Conservation (phyloP, 2,888 invertebrate species). For the Scrobipalpa costella region DNA sequence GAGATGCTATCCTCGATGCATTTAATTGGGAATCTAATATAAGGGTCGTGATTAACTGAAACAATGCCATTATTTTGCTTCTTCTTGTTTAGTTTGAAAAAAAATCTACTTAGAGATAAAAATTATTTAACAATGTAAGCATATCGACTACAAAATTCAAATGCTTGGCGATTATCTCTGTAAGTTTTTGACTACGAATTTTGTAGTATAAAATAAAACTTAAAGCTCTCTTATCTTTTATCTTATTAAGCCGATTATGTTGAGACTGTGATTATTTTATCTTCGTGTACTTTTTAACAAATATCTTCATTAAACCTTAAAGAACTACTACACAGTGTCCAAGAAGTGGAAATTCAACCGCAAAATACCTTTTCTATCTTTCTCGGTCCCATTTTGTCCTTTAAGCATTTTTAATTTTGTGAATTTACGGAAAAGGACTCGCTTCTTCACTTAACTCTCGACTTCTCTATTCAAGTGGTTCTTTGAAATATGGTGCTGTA, state of each 20-base stretch:
- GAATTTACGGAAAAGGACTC: slow-evolving; percentile 21
- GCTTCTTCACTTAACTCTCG: slow-evolving; percentile 7
- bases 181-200: too few species aligned
- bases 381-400: slow-evolving; percentile 13
- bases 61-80: neutral
- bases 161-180: too few species aligned
- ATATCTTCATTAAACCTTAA: neutral
- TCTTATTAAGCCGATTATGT: too few species aligned
- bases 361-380: slow-evolving; percentile 23
- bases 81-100: too few species aligned
- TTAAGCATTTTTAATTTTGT: slow-evolving; percentile 28
- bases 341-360: slow-evolving; percentile 22
- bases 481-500: neutral
- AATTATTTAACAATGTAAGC: too few species aligned
- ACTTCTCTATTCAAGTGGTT: slow-evolving; percentile 19
- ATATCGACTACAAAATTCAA: too few species aligned
- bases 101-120: too few species aligned
- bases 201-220: too few species aligned
- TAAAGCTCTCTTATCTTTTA: too few species aligned
- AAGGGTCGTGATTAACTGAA: neutral
- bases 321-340: neutral
- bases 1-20: neutral
- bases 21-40: neutral
- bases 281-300: too few species aligned
- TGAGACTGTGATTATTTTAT: too few species aligned